Conservation (phyloP, 2,888 invertebrate genomes). For the Tipula unca region DNA sequence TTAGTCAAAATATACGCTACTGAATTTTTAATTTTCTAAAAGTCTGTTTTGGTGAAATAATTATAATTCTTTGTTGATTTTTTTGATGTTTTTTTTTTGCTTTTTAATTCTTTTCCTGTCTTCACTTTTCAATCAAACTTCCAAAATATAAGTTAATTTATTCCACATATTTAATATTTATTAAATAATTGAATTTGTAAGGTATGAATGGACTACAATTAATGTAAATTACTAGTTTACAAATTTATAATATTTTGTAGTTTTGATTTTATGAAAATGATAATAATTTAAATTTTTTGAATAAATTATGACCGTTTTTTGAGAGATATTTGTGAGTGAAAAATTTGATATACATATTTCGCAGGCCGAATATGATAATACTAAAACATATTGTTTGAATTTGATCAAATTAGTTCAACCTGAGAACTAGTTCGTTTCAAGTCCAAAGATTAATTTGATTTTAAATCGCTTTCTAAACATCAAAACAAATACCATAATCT, state of each 20-base stretch:
- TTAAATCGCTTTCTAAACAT: neutral
- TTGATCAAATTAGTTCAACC: neutral
- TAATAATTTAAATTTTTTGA: neutral
- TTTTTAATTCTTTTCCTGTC: conserved; percentile 14
- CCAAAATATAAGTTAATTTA: neutral
- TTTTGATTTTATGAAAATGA: neutral
- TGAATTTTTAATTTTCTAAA: neutral
- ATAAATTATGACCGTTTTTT: neutral
- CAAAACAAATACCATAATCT: neutral
- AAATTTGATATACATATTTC: neutral
- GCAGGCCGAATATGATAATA: too few species aligned
- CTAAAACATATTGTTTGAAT: neutral
- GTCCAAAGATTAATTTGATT: neutral
- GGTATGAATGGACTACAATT: conserved; percentile 1
- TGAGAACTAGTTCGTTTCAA: neutral
- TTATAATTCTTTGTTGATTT: neutral
- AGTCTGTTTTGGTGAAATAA: neutral
- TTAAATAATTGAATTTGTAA: neutral
- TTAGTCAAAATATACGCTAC: conserved; percentile 8
- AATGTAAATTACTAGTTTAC: conserved; percentile 14
- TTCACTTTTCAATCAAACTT: conserved; percentile 14
- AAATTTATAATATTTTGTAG: neutral
- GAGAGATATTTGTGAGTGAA: neutral
- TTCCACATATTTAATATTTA: neutral
- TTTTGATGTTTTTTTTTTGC: neutral